phyloP scores from a whole-genome alignment of 1,140 invertebrate species.

The Cyphomyrmex costatus region DNA sequence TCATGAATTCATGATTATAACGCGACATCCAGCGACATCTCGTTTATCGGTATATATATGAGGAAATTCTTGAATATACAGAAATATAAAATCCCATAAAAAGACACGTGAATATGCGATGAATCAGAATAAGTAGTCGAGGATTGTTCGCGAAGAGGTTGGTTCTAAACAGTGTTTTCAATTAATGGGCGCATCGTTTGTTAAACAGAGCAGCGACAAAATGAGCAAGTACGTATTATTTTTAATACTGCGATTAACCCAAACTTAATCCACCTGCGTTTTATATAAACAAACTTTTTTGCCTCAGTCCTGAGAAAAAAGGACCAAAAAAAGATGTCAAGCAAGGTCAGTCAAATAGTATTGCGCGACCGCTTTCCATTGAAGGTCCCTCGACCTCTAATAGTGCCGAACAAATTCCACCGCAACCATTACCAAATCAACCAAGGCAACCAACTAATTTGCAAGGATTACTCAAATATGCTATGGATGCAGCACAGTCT shows the following conservation, averaged over 20 bases:
- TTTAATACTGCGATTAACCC: background rate
- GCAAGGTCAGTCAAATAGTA: slow-evolving; percentile 68
- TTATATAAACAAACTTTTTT: background rate
- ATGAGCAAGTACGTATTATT: slow-evolving; percentile 31
- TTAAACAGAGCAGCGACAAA: background rate
- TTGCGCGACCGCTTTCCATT: slow-evolving; percentile 79
- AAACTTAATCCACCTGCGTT: background rate
- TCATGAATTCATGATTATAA: no score
- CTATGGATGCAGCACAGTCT: slow-evolving; percentile 88
- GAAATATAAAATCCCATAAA: slow-evolving; percentile 33
- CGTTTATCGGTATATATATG: background rate
- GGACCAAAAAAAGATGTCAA: background rate
- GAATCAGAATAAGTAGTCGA: slow-evolving; percentile 5
- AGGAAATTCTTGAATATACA: background rate
- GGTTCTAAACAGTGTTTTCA: background rate
- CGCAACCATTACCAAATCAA: slow-evolving; percentile 78
- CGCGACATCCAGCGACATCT: slow-evolving; percentile 9
- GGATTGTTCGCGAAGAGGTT: background rate
- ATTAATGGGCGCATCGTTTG: slow-evolving; percentile 23
- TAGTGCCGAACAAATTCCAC: slow-evolving; percentile 43
- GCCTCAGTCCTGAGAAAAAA: background rate
- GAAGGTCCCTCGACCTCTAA: slow-evolving; percentile 75
- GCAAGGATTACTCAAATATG: slow-evolving; percentile 89
- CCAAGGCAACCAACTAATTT: slow-evolving; percentile 85
- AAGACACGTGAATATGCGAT: background rate